Percentiles rank a stretch among this genome's conserved stretches.
phyloP scores from a whole-genome alignment of 2,113 vertebrate species.

The Stigmatopora nigra region DNA sequence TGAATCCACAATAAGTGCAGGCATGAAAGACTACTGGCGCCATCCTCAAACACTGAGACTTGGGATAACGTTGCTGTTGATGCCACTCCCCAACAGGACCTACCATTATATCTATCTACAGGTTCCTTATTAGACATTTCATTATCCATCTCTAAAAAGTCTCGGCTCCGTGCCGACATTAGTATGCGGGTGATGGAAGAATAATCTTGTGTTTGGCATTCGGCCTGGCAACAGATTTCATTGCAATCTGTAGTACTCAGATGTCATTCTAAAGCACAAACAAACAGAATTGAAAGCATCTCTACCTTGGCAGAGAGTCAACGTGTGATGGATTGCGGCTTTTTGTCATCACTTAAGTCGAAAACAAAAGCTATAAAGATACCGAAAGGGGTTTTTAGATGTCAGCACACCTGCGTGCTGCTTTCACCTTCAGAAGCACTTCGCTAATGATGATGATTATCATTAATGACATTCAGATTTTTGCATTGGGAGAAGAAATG shows the following conservation, averaged over 20 bases:
- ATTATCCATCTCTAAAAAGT: not conserved
- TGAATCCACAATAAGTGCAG: not conserved
- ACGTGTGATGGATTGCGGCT: not conserved
- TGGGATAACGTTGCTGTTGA: not conserved
- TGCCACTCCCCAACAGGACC: not conserved
- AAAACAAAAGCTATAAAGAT: not conserved
- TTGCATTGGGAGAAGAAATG: too few relatives aligned
- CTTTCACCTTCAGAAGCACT: not conserved
- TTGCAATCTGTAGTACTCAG: constrained; percentile 4
- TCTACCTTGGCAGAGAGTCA: not conserved
- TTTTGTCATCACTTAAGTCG: not conserved
- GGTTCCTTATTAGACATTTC: not conserved
- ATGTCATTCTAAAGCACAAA: constrained; percentile 1
- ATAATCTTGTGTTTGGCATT: constrained; percentile 2
- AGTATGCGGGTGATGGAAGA: not conserved
- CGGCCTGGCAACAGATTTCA: constrained; percentile 1
- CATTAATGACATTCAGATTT: not conserved
- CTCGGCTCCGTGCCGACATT: not conserved
- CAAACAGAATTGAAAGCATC: constrained; percentile 3
- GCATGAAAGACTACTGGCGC: not conserved
- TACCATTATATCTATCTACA: not conserved
- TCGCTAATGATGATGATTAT: not conserved
- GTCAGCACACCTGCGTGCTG: not conserved
- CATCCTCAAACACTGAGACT: not conserved
- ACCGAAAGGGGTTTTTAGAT: not conserved